Base-by-base conservation (phyloP, 2,888 invertebrate genomes). In the Xestobium rufovillosum region DNA sequence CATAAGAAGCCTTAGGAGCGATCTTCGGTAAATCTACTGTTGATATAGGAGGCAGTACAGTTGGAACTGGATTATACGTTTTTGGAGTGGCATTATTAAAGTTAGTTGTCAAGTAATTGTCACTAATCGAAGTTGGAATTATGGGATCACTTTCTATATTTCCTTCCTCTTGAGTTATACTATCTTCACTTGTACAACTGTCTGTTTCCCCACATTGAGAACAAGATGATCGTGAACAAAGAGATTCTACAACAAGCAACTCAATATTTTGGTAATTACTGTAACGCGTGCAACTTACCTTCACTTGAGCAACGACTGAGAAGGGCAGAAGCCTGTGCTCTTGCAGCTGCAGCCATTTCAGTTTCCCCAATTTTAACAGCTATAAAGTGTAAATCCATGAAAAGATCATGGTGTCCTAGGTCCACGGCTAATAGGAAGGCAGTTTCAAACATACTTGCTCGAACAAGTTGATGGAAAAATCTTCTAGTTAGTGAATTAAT, bases 341-440 rank as follows among this genome's bases (percentile, higher is more conserved):
- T 73, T 2, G 86, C 83, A 43, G 84, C 84, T 2, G 68, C 70
- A 0, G 81, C 79, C 57, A 86, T 75, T 44, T 74, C 73, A 2
- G 68, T 60, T 48, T 76, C 75, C 2, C 73, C 71, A 37, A 75
- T 69, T 19, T 72, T 66, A 34, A 72, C 68, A n/a, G 86, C 84
- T 26, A 80, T 76, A 66, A 81, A 82, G 56, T 80, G 79, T 36
- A 85, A 72, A 67, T 90, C 89, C 77, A 82, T 80, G 59, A 87
- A 91, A 41, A 91, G 71, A 66, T 92, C 91, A 61, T 85, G 83
- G 56, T 88, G 87, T 34, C 78, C 78, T 45, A 91, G 73, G 61
- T 91, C 89, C 47, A 89, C 84, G 1, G 86, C 91, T 40, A 90
- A 68, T 38, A 87, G 75, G 54, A 89, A 82, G 2, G 91, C 88